phyloP scores from a whole-genome alignment of 2,888 invertebrate genomes.

The Pachycephus smyrnensis region DNA sequence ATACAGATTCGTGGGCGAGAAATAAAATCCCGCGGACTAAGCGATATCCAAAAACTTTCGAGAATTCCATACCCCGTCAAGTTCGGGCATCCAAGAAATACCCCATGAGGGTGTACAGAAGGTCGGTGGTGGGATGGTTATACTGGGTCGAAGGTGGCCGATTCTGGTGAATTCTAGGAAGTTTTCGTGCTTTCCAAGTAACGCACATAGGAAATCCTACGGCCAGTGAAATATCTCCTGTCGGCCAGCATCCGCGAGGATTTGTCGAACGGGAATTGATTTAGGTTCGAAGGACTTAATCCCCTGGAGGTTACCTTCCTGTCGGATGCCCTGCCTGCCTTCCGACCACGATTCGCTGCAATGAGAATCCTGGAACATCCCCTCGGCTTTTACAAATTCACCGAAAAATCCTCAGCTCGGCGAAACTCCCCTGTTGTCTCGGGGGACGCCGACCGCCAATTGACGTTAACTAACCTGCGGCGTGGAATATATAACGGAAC shows the following conservation, averaged over 20 bases:
- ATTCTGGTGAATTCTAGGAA: neutral
- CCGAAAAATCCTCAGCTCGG: neutral
- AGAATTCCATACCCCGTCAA: neutral
- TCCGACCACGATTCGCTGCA: conserved; percentile 14
- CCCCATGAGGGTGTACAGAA: neutral
- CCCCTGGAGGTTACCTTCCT: conserved; percentile 39
- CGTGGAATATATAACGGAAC: neutral
- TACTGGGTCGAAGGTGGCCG: neutral
- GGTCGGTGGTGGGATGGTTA: neutral
- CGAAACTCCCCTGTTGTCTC: neutral
- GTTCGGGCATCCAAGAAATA: neutral
- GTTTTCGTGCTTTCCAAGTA: conserved; percentile 7
- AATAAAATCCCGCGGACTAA: neutral
- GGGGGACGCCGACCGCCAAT: neutral
- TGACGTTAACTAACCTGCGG: neutral
- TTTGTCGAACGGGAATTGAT: conserved; percentile 60
- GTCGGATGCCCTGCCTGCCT: conserved; percentile 29
- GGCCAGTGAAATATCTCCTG: conserved; percentile 55
- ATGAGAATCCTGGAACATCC: neutral
- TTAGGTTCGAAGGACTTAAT: conserved; percentile 54
- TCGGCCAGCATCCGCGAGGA: conserved; percentile 49
- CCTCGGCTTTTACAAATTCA: neutral
- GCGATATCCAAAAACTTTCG: neutral
- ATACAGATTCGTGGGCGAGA: neutral
- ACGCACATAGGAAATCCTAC: conserved; percentile 41